These are phyloP conservation scores for Leptinotarsa juncta DNA, from an alignment of 2,888 invertebrate species.

Conservation along the genomic window DNA sequence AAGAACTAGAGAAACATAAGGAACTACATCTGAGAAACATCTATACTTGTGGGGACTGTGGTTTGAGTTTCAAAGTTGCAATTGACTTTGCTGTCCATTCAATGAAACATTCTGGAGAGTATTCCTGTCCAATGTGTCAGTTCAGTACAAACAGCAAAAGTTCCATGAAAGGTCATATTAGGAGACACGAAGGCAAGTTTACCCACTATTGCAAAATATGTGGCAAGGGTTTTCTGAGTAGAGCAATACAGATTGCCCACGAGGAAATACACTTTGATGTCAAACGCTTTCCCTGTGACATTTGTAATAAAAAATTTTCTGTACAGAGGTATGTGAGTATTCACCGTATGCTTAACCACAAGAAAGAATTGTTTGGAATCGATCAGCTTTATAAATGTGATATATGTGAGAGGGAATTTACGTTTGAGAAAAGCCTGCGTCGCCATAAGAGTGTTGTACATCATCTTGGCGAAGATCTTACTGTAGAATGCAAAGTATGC, in stretches of 20 bases:
- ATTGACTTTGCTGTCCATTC: slow-evolving; percentile 50
- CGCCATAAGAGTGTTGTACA: slow-evolving; percentile 59
- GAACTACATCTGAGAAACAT: slow-evolving; percentile 54
- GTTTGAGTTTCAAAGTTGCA: slow-evolving; percentile 49
- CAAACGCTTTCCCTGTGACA: slow-evolving; percentile 57
- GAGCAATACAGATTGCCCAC: slow-evolving; percentile 53
- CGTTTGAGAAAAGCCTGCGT: slow-evolving; percentile 57
- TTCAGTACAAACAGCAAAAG: slow-evolving; percentile 46
- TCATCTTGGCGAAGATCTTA: slow-evolving; percentile 54
- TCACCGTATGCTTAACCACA: slow-evolving; percentile 58
- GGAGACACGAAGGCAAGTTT: slow-evolving; percentile 51
- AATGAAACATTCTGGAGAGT: slow-evolving; percentile 46
- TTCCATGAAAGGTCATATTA: slow-evolving; percentile 50
- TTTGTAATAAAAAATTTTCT: slow-evolving; percentile 58
- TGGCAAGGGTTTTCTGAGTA: slow-evolving; percentile 54
- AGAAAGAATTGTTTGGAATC: slow-evolving; percentile 56
- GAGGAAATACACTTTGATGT: slow-evolving; percentile 58
- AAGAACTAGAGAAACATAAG: slow-evolving; percentile 45
- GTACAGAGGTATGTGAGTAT: slow-evolving; percentile 54
- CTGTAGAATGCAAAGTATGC: slow-evolving; percentile 56
- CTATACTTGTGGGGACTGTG: slow-evolving; percentile 52
- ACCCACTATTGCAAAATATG: slow-evolving; percentile 56
- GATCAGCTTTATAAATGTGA: slow-evolving; percentile 55
- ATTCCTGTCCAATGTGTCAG: slow-evolving; percentile 50
- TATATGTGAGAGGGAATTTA: slow-evolving; percentile 55